These are phyloP conservation scores for Pogonomyrmex barbatus DNA, from an alignment of 1,140 invertebrate species.

Conservation along the genomic window DNA sequence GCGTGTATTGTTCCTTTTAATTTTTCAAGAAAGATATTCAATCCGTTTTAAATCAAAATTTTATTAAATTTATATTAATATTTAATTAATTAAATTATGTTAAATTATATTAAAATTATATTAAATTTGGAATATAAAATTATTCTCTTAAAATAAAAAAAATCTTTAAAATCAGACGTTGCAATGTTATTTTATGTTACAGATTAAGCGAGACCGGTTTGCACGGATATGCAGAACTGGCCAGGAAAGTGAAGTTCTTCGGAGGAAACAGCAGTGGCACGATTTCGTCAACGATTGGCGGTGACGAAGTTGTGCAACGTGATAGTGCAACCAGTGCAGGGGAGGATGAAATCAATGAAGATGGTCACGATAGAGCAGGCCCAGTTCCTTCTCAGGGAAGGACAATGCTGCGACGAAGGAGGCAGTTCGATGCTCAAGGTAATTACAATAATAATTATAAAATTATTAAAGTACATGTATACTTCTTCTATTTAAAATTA, in stretches of 20 bases:
- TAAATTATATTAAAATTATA: constrained; percentile 3
- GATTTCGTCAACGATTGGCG: constrained; percentile 77
- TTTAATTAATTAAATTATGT: not conserved
- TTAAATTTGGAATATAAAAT: not conserved
- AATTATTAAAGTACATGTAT: not conserved
- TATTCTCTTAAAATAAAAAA: not conserved
- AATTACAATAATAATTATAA: constrained; percentile 32
- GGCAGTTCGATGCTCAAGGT: constrained; percentile 85
- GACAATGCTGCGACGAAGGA: constrained; percentile 81
- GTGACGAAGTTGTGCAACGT: constrained; percentile 82
- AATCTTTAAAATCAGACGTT: not conserved
- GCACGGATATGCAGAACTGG: constrained; percentile 81
- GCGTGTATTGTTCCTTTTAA: not conserved
- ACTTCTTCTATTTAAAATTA: not conserved
- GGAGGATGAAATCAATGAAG: constrained; percentile 83
- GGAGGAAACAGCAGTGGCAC: constrained; percentile 76
- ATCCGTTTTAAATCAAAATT: not conserved
- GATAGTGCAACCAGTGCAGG: constrained; percentile 85
- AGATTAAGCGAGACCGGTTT: constrained; percentile 84
- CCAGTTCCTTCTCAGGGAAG: constrained; percentile 80
- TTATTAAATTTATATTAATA: not conserved
- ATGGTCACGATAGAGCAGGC: constrained; percentile 75
- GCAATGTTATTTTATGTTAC: not conserved
- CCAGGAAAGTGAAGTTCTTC: constrained; percentile 82
- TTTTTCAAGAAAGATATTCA: not conserved